These are phyloP conservation scores for Ctenomys sociabilis DNA, from an alignment of 2,113 vertebrate genomes.

Conservation along the genomic window DNA sequence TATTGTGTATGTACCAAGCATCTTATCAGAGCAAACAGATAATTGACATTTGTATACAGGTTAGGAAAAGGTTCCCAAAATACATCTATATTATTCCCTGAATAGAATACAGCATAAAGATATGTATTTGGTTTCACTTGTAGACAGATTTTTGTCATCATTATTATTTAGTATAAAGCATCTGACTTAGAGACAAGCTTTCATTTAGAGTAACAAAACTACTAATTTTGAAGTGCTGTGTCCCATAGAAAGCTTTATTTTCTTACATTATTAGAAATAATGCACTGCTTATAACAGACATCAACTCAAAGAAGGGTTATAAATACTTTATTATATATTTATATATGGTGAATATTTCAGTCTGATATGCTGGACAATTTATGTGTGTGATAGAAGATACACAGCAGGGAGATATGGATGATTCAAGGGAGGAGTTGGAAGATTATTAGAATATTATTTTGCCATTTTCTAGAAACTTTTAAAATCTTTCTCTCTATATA, in stretches of 20 bases:
- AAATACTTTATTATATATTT: background rate
- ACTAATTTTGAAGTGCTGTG: background rate
- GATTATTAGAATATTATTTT: constrained; percentile 40
- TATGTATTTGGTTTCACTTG: constrained; percentile 47
- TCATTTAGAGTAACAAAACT: constrained; percentile 37
- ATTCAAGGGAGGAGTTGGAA: background rate
- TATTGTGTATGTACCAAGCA: background rate
- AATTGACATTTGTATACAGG: background rate
- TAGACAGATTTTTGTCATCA: constrained; percentile 32
- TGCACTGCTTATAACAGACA: constrained; percentile 23
- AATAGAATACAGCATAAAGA: constrained; percentile 25
- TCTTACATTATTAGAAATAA: background rate
- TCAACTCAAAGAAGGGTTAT: constrained; percentile 29
- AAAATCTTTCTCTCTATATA: background rate
- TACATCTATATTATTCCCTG: background rate
- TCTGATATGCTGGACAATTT: background rate
- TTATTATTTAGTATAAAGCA: constrained; percentile 48
- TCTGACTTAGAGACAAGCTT: constrained; percentile 38
- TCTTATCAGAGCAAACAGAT: constrained; percentile 39
- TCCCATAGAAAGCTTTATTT: constrained; percentile 24
- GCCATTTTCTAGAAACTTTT: constrained; percentile 21
- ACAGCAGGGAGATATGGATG: background rate
- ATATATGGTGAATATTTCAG: background rate
- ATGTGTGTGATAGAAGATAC: background rate
- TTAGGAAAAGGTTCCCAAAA: constrained; percentile 39